phyloP scores from a whole-genome alignment of 2,113 vertebrate species.

The Saguinus imperator region DNA sequence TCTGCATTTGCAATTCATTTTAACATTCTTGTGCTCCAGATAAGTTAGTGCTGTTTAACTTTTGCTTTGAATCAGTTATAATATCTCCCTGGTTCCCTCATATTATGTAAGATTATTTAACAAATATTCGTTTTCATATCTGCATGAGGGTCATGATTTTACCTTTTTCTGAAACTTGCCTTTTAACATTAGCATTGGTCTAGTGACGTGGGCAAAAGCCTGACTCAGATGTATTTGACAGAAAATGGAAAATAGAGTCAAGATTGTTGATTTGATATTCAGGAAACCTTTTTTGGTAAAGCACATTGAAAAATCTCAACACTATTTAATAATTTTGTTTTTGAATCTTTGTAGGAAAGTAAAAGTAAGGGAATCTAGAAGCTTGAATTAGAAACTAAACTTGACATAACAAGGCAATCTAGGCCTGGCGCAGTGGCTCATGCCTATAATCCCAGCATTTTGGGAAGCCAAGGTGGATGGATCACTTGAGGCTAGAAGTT shows the following conservation, averaged over 20 bases:
- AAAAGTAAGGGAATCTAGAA: background rate
- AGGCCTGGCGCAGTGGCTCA: no score
- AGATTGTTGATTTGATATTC: background rate
- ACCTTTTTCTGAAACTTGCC: background rate
- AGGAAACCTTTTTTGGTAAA: background rate
- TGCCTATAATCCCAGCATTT: no score
- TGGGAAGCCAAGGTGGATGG: no score
- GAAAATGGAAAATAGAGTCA: background rate
- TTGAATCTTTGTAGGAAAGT: background rate
- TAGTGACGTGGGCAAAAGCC: background rate
- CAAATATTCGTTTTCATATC: background rate
- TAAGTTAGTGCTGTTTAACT: background rate
- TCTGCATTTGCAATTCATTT: background rate
- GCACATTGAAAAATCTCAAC: background rate
- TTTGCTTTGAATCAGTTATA: background rate
- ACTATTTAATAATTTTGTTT: background rate
- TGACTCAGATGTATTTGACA: background rate
- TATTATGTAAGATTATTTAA: background rate
- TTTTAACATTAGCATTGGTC: background rate
- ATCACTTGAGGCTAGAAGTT: no score
- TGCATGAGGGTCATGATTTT: background rate
- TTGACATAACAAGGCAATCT: no score
- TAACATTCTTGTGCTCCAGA: background rate
- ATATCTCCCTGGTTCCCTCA: background rate
- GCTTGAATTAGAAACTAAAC: no score